Evolutionary conservation across 2,888 invertebrate species (phyloP).

Genomic region (Orthonychiurus folsomi): DNA sequence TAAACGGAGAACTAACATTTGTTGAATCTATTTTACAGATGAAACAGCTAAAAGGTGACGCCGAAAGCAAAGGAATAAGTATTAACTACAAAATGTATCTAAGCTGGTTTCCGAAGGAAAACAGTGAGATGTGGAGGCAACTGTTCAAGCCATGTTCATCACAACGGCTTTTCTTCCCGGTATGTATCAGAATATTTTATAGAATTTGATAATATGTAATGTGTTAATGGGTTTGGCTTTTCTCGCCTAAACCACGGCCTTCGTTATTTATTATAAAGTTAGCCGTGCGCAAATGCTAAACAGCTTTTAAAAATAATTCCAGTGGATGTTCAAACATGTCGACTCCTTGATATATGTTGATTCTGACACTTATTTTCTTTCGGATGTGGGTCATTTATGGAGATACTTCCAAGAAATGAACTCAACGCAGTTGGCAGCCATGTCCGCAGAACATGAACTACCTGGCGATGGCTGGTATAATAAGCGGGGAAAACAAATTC

Average conservation of each 20-base stretch:
- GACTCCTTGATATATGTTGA: slow-evolving; percentile 87
- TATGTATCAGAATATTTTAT: slow-evolving; percentile 49
- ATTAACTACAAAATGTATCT: slow-evolving; percentile 65
- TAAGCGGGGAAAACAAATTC: slow-evolving; percentile 87
- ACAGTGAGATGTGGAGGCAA: slow-evolving; percentile 70
- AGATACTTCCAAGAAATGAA: slow-evolving; percentile 71
- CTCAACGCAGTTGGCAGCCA: slow-evolving; percentile 72
- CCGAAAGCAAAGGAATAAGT: slow-evolving; percentile 45
- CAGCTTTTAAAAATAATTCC: background rate
- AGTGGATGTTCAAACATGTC: slow-evolving; percentile 48
- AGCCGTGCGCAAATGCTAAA: background rate
- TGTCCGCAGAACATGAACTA: slow-evolving; percentile 84
- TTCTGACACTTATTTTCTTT: slow-evolving; percentile 80
- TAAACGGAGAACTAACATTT: no score
- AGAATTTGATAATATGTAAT: no score
- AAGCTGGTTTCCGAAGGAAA: slow-evolving; percentile 65
- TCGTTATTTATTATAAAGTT: no score
- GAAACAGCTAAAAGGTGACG: background rate
- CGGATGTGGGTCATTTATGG: slow-evolving; percentile 76
- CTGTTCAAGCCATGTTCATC: slow-evolving; percentile 91
- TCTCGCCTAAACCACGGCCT: no score
- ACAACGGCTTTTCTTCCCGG: slow-evolving; percentile 85
- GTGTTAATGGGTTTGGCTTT: no score
- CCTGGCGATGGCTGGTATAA: slow-evolving; percentile 93
- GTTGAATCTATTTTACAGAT: no score